These are phyloP conservation scores for Leptopilina myrica DNA, from an alignment of 2,888 invertebrate genomes.

Conservation along the genomic window DNA sequence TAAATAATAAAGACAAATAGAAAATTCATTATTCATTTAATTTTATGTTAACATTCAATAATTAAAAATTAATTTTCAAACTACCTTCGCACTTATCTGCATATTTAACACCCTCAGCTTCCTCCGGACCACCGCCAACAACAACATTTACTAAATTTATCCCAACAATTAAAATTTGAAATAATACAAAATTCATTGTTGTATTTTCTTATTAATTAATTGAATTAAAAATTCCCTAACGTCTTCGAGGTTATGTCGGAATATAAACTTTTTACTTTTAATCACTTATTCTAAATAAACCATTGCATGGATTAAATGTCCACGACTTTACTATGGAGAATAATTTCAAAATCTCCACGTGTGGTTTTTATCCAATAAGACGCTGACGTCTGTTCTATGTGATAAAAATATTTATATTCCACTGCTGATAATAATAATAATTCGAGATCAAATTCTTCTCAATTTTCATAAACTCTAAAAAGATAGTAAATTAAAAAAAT, in stretches of 20 bases:
- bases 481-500: no score
- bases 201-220: background rate
- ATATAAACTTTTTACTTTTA: background rate
- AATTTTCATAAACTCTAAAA: background rate
- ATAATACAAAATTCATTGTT: conserved; percentile 40
- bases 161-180: conserved; percentile 42
- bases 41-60: background rate
- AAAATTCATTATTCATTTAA: no score
- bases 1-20: no score
- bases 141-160: conserved; percentile 51
- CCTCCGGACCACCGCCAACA: conserved; percentile 78
- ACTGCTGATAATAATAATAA: background rate
- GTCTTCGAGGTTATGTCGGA: conserved; percentile 2
- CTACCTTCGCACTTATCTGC: conserved; percentile 91
- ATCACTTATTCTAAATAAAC: no score
- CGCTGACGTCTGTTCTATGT: conserved; percentile 8
- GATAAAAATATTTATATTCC: no score
- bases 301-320: background rate
- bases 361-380: background rate
- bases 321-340: background rate
- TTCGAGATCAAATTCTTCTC: background rate
- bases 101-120: conserved; percentile 90
- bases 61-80: conserved; percentile 19
- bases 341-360: background rate
- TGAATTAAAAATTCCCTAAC: background rate